These are phyloP conservation scores for Dermochelys coriacea DNA, from an alignment of 2,797 vertebrate species.

Conservation along the genomic window DNA sequence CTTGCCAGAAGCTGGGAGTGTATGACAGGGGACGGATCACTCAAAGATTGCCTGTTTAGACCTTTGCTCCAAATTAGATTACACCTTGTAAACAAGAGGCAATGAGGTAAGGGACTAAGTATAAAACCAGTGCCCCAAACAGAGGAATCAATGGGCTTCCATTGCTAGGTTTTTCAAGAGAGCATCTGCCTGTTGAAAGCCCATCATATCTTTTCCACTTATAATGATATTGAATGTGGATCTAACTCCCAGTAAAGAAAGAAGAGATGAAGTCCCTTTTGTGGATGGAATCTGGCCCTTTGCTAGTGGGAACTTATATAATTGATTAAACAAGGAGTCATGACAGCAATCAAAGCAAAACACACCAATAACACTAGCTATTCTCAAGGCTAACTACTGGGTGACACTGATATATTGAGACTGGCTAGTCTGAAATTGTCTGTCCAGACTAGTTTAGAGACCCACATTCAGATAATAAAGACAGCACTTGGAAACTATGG, in stretches of 20 bases:
- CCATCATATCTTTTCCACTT: background rate
- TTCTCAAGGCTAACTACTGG: background rate
- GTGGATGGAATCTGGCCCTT: fast-evolving
- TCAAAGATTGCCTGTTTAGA: background rate
- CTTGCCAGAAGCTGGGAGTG: background rate
- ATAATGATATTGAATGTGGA: background rate
- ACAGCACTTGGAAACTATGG: background rate
- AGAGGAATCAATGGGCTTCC: background rate
- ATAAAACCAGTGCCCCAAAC: background rate
- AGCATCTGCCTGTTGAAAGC: background rate
- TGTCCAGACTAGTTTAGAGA: background rate
- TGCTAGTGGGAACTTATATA: background rate
- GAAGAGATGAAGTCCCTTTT: background rate
- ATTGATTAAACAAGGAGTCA: background rate
- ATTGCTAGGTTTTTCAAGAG: background rate
- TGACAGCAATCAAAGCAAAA: background rate
- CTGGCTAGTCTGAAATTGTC: background rate
- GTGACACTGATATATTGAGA: background rate
- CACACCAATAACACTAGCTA: background rate
- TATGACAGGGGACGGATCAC: background rate
- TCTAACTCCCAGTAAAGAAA: background rate
- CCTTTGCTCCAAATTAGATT: background rate
- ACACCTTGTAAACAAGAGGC: background rate
- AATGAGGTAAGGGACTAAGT: background rate
- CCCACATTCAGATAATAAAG: background rate